These are phyloP conservation scores for Nephrocerus scutellatus DNA, from an alignment of 2,888 invertebrate genomes.

Conservation along the genomic window DNA sequence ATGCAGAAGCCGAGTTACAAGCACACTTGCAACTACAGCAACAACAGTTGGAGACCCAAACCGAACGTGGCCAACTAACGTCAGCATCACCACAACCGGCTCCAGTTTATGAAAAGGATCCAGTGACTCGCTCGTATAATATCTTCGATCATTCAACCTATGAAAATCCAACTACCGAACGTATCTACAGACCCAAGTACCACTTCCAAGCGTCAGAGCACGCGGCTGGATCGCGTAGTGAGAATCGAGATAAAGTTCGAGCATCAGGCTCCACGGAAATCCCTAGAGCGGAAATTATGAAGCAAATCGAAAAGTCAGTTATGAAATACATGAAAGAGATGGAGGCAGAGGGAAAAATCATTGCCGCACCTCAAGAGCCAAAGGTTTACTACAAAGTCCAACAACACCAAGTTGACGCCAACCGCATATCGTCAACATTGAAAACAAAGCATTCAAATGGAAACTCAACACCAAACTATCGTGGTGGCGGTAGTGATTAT, in stretches of 20 bases:
- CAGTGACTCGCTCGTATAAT: constrained; percentile 32
- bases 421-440: constrained; percentile 7
- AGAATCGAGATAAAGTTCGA: constrained; percentile 30
- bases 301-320: constrained; percentile 46
- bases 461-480: too few species aligned
- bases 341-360: constrained; percentile 42
- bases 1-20: constrained; percentile 1
- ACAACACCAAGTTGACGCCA: constrained; percentile 30
- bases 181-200: constrained; percentile 32
- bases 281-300: constrained; percentile 44
- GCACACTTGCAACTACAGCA: constrained; percentile 11
- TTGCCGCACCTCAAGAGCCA: constrained; percentile 31
- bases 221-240: constrained; percentile 5
- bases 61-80: constrained; percentile 7
- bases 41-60: constrained; percentile 8
- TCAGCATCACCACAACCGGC: constrained; percentile 22
- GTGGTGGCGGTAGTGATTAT: constrained; percentile 2
- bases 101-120: constrained; percentile 38
- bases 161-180: constrained; percentile 10
- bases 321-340: constrained; percentile 46
- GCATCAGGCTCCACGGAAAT: constrained; percentile 41
- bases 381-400: constrained; percentile 41
- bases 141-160: constrained; percentile 26
- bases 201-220: constrained; percentile 23
- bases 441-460: constrained; percentile 1